Conservation (phyloP, 1,140 invertebrate species). For the Rhynchophorus ferrugineus region DNA sequence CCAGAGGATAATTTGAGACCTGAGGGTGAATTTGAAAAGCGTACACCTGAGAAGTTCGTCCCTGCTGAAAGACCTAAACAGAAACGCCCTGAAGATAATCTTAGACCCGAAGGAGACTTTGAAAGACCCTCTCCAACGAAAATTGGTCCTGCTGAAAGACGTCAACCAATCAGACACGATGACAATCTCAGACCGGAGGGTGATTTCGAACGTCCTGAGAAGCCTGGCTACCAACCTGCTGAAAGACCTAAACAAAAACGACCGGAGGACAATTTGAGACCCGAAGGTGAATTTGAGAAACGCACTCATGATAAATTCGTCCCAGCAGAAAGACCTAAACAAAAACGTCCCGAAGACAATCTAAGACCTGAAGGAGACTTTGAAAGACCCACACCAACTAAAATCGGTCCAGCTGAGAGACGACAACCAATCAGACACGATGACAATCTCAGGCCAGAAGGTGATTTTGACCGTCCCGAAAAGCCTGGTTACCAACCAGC, state of each 20-base stretch:
- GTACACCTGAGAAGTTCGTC: slow-evolving; percentile 41
- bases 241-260: slow-evolving; percentile 45
- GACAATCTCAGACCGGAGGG: slow-evolving; percentile 46
- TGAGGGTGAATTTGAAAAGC: slow-evolving; percentile 53
- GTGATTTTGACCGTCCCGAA: slow-evolving; percentile 47
- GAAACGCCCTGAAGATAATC: slow-evolving; percentile 50
- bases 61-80: slow-evolving; percentile 49
- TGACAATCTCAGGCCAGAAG: slow-evolving; percentile 52
- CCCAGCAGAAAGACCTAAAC: slow-evolving; percentile 45
- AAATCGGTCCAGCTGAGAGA: slow-evolving; percentile 43
- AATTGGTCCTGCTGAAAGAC: slow-evolving; percentile 44
- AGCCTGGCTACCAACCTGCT: slow-evolving; percentile 38
- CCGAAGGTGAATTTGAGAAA: slow-evolving; percentile 53
- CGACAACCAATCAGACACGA: slow-evolving; percentile 37
- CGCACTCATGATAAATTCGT: slow-evolving; percentile 38
- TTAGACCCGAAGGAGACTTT: slow-evolving; percentile 53
- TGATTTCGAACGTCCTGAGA: slow-evolving; percentile 43
- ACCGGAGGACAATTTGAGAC: slow-evolving; percentile 45
- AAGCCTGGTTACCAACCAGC: no score
- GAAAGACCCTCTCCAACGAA: slow-evolving; percentile 42
- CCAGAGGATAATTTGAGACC: slow-evolving; percentile 49
- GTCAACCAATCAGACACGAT: slow-evolving; percentile 42
- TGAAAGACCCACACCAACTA: slow-evolving; percentile 44
- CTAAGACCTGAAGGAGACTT: slow-evolving; percentile 52
- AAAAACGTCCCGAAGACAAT: slow-evolving; percentile 43